Evolutionary conservation across 2,888 invertebrate genomes (phyloP).

Genomic region (Microctonus brassicae): DNA sequence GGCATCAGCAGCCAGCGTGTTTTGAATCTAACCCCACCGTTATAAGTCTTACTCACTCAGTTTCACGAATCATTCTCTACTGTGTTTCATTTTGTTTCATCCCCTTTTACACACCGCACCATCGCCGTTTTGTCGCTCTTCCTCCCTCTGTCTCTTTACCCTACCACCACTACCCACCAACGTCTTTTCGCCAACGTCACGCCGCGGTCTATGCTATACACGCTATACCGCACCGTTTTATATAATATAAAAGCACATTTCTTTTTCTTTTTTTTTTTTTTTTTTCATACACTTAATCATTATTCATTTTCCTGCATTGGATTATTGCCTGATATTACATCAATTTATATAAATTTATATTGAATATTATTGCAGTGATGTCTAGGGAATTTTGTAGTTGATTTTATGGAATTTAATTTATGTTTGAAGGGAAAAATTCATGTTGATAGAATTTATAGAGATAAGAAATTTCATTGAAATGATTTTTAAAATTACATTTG

Average conservation of each 20-base stretch:
- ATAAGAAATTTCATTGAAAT: neutral
- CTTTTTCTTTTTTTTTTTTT: neutral
- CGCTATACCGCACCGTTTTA: constrained; percentile 30
- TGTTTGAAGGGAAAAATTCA: too few species aligned
- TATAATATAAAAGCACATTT: neutral
- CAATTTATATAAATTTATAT: too few species aligned
- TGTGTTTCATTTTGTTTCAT: neutral
- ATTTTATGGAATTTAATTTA: too few species aligned
- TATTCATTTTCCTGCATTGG: too few species aligned
- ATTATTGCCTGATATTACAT: too few species aligned
- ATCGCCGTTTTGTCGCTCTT: neutral
- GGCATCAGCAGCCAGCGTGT: constrained; percentile 34
- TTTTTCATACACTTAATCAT: too few species aligned
- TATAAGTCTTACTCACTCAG: constrained; percentile 23
- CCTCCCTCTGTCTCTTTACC: constrained; percentile 16
- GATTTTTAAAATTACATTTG: neutral
- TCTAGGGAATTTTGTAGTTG: too few species aligned
- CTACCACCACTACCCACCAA: neutral
- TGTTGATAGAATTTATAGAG: too few species aligned
- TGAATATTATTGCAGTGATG: too few species aligned
- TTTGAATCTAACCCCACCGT: constrained; percentile 20
- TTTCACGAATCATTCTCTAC: constrained; percentile 22
- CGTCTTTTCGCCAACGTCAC: constrained; percentile 11
- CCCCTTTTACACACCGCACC: neutral
- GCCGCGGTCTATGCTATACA: constrained; percentile 24